Percentiles rank a stretch among this genome's conserved stretches.
Conservation (phyloP, 2,797 vertebrate genomes). For the Esox masquinongy region DNA sequence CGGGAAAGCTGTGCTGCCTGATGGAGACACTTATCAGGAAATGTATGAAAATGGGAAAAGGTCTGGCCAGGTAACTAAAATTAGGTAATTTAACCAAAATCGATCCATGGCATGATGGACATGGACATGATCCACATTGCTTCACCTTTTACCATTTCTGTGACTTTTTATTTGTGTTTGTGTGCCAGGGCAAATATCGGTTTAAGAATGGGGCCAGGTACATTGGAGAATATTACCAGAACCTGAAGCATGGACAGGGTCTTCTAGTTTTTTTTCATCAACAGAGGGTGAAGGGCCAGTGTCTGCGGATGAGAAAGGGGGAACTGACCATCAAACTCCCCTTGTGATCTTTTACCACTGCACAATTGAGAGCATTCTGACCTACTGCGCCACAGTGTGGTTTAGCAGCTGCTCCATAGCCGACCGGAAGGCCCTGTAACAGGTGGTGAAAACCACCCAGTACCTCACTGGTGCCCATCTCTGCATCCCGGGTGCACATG, state of each 20-base stretch:
- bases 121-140: slow-evolving; percentile 60
- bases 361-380: no score
- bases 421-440: no score
- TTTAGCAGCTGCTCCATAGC: no score
- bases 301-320: no score
- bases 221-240: slow-evolving; percentile 79
- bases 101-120: neutral
- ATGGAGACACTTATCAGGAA: slow-evolving; percentile 86
- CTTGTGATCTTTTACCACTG: no score
- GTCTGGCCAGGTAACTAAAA: slow-evolving; percentile 75
- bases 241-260: slow-evolving; percentile 87
- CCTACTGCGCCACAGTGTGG: no score
- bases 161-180: slow-evolving; percentile 3
- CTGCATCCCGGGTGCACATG: no score
- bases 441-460: no score
- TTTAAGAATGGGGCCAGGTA: slow-evolving; percentile 88
- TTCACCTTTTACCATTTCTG: neutral
- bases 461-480: no score
- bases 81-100: neutral
- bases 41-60: slow-evolving; percentile 79
- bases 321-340: neutral
- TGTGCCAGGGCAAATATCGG: slow-evolving; percentile 83
- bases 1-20: slow-evolving; percentile 82
- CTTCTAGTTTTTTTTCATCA: slow-evolving; percentile 79
- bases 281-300: no score